These are phyloP conservation scores for Campylomormyrus tamandua DNA, from an alignment of 2,113 vertebrate species.

Conservation along the genomic window DNA sequence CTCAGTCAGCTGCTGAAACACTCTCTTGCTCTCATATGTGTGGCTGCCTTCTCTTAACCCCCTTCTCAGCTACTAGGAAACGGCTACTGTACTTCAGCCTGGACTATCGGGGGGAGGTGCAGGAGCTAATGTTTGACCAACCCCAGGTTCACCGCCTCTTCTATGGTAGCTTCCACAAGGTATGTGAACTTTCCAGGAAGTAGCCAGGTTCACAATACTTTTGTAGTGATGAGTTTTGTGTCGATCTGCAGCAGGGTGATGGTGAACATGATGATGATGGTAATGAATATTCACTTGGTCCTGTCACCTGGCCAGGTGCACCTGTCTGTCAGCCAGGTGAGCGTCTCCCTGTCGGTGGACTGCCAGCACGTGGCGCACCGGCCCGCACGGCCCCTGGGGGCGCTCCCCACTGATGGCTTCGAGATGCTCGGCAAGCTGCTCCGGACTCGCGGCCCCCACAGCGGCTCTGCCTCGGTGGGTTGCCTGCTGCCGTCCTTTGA, in stretches of 20 bases:
- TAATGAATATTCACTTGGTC: not conserved
- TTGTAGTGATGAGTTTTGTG: not conserved
- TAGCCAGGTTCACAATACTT: not conserved
- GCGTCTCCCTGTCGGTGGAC: conserved; percentile 76
- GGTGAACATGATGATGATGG: not conserved
- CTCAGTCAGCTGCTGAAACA: not conserved
- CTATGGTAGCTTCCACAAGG: conserved; percentile 95
- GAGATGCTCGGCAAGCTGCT: conserved; percentile 80
- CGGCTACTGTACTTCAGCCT: conserved; percentile 80
- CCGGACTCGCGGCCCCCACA: conserved; percentile 69
- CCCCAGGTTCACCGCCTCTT: conserved; percentile 80
- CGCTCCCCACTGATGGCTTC: conserved; percentile 68
- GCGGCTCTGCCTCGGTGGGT: conserved; percentile 76
- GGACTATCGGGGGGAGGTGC: conserved; percentile 74
- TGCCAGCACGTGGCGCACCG: conserved; percentile 76
- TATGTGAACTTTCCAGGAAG: conserved; percentile 37
- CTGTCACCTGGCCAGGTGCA: conserved; percentile 67
- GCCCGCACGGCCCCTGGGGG: conserved; percentile 57
- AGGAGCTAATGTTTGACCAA: conserved; percentile 81
- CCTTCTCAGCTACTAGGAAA: conserved; percentile 65
- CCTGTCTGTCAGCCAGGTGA: conserved; percentile 71
- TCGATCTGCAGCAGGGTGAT: not conserved
- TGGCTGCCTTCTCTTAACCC: not conserved
- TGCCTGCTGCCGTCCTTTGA: not conserved
- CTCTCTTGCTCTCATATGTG: not conserved